phyloP scores from a whole-genome alignment of 2,113 vertebrate species.

The Meriones unguiculatus region DNA sequence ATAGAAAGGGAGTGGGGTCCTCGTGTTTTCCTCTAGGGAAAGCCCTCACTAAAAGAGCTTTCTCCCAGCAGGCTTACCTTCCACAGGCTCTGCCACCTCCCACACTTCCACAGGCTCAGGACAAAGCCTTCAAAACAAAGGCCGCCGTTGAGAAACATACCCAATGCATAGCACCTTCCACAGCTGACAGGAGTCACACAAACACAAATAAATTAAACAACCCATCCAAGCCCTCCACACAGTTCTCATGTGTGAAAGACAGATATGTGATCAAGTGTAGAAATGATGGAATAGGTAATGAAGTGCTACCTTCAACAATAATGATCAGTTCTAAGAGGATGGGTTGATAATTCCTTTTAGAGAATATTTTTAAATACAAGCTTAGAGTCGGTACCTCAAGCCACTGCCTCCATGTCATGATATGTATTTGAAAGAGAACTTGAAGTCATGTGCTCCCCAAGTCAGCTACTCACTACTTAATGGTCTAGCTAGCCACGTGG shows the following conservation, averaged over 20 bases:
- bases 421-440: conserved; percentile 13
- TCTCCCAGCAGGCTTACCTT: not conserved
- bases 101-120: not conserved
- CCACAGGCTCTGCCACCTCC: not conserved
- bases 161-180: not conserved
- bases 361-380: not conserved
- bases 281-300: conserved; percentile 10
- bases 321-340: not conserved
- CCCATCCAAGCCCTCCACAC: not conserved
- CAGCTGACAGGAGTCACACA: not conserved
- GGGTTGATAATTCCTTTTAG: not conserved
- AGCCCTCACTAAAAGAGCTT: too few species aligned
- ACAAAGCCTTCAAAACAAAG: not conserved
- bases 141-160: not conserved
- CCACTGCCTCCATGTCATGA: not conserved
- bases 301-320: not conserved
- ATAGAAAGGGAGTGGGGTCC: not conserved
- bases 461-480: not conserved
- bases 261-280: not conserved
- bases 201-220: not conserved
- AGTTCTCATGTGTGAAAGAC: not conserved
- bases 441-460: not conserved
- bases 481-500: not conserved
- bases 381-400: not conserved
- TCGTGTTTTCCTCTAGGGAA: not conserved